These are phyloP conservation scores for Aporrectodea caliginosa DNA, from an alignment of 1,140 invertebrate genomes.

Conservation along the genomic window DNA sequence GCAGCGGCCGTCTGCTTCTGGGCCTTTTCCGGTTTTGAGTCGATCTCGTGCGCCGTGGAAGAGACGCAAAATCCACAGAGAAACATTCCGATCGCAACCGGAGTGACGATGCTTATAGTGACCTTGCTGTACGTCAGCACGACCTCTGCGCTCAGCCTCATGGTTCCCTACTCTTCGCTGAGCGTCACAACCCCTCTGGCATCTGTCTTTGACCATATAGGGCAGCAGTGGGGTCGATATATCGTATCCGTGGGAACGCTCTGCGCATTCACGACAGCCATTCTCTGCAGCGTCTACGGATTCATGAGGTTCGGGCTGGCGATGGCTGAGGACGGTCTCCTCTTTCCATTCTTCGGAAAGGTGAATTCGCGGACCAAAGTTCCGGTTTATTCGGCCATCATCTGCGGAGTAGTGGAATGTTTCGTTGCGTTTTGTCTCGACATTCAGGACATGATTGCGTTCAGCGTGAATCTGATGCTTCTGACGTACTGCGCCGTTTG, in stretches of 20 bases:
- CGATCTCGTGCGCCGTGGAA: conserved; percentile 84
- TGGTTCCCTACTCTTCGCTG: conserved; percentile 46
- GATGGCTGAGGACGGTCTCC: conserved; percentile 80
- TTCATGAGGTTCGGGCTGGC: conserved; percentile 79
- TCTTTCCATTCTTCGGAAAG: conserved; percentile 71
- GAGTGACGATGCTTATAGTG: conserved; percentile 41
- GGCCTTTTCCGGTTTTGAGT: conserved; percentile 49
- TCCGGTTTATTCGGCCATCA: conserved; percentile 71
- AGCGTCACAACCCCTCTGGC: conserved; percentile 76
- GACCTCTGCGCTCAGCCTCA: conserved; percentile 34
- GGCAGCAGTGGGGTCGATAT: conserved; percentile 74
- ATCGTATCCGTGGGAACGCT: conserved; percentile 80
- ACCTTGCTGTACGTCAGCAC: conserved; percentile 41
- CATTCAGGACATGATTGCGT: conserved; percentile 79
- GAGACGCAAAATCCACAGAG: conserved; percentile 64
- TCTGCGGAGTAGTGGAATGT: conserved; percentile 71
- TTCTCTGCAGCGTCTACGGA: conserved; percentile 78
- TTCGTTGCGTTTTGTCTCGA: conserved; percentile 77
- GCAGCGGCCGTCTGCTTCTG: conserved; percentile 60
- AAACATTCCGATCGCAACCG: conserved; percentile 43
- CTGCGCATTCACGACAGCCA: conserved; percentile 79
- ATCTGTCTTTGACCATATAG: conserved; percentile 69
- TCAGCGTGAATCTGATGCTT: conserved; percentile 83
- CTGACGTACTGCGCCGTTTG: conserved; percentile 82
- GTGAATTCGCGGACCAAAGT: conserved; percentile 73